phyloP scores from a whole-genome alignment of 2,797 vertebrate species.

The Acrossocheilus fasciatus region DNA sequence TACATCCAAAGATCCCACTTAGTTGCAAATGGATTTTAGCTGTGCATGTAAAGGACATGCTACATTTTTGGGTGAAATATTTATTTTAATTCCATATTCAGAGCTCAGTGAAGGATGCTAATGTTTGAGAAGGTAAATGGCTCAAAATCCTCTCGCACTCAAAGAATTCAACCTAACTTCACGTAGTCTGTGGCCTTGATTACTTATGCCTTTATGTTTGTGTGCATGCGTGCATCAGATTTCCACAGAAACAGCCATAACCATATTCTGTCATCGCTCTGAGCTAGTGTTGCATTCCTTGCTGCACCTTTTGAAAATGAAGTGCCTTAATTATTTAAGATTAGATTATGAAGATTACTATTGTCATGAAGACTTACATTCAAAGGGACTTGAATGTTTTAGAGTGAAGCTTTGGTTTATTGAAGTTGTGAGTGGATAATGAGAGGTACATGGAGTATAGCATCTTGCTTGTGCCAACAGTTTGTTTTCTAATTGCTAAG shows the following conservation, averaged over 20 bases:
- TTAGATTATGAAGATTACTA: conserved; percentile 30
- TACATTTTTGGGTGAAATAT: neutral
- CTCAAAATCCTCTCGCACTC: conserved; percentile 7
- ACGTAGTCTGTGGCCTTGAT: conserved; percentile 30
- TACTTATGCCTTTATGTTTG: conserved; percentile 18
- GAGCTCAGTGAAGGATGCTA: neutral
- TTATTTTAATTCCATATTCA: neutral
- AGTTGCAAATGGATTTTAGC: conserved; percentile 19
- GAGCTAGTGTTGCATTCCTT: conserved; percentile 20
- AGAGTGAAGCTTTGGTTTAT: conserved; percentile 4
- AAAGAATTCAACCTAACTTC: conserved; percentile 15
- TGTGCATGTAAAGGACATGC: conserved; percentile 3
- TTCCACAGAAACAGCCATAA: conserved; percentile 36
- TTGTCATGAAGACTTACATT: conserved; percentile 5
- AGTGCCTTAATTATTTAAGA: conserved; percentile 62
- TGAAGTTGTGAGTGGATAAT: neutral
- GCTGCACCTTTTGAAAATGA: conserved; percentile 60
- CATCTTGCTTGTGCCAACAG: neutral
- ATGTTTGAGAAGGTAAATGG: neutral
- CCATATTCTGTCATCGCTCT: conserved; percentile 16
- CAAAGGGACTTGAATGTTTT: conserved; percentile 20
- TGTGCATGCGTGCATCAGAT: neutral
- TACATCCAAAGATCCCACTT: conserved; percentile 72
- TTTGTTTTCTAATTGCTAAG: neutral
- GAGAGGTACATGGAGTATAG: conserved; percentile 18